Evolutionary conservation across 2,888 invertebrate species (phyloP), one percentile per base, ranked within the genome.

Genomic region (Synergus umbraculus): DNA sequence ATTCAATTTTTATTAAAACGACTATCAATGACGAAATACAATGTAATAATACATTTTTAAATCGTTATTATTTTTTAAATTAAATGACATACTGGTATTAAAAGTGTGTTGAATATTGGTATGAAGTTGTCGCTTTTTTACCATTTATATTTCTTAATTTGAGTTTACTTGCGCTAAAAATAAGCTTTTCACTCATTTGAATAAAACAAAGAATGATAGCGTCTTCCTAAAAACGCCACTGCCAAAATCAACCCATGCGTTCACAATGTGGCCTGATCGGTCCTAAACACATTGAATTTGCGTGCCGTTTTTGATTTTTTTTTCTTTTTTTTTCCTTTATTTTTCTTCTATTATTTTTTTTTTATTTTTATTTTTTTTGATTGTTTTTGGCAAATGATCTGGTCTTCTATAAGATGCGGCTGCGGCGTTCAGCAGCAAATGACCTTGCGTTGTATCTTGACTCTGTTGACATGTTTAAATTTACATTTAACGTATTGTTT

Each of bases 231-330:
- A 73, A 73, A 54, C 37, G 37, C 37, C 73, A 73, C 73, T 73
- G 54, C 54, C 54, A 73, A 73, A 73, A 73, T 73, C 73, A 73
- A 58, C 54, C 73, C 73, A 73, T 73, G 73, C 73, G 73, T 73
- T 73, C 73, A 54, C 73, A 37, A 15, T 18, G 73, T 49, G 29
- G n/a, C 29, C 22, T 69, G 37, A 73, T 73, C n/a, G 49, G 37
- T 73, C 54, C 37, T 73, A n/a, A 54, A 54, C 54, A 49, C n/a
- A 73, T 46, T 73, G 29, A 73, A 73, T 73, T 60, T 65, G 54
- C 22, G n/a, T 46, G 15, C 13, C 13, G 9, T 1, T 37, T 49
- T 67, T 49, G 22, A 22, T n/a, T n/a, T 8, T 69, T 69, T 64
- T 49, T 54, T 37, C 29, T 41, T 29, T 29, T 29, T 29, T 29